Percentiles rank a stretch among this genome's conserved stretches.
These are phyloP conservation scores for Eospalax fontanierii DNA, from an alignment of 2,797 vertebrate species.

Conservation along the genomic window DNA sequence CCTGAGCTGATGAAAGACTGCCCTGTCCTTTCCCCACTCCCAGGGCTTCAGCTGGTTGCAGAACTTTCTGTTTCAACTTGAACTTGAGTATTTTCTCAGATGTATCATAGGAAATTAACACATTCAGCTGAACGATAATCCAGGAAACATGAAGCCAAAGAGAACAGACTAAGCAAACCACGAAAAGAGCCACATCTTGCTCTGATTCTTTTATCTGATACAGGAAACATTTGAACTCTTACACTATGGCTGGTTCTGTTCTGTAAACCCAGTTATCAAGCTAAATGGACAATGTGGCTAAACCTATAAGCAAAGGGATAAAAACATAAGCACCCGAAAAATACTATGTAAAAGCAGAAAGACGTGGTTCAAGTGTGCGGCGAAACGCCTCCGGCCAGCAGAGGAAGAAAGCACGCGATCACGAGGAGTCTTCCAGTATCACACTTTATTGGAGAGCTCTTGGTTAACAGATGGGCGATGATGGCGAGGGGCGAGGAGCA, in stretches of 20 bases:
- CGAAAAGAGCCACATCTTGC: conserved; percentile 36
- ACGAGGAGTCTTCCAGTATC: no score
- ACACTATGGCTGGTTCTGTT: conserved; percentile 11
- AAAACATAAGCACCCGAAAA: conserved; percentile 67
- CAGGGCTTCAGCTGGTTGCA: conserved; percentile 11
- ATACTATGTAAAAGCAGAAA: conserved; percentile 56
- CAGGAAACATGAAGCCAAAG: conserved; percentile 71
- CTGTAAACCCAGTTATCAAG: conserved; percentile 52
- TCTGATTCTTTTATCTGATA: conserved; percentile 59
- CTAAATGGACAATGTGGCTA: conserved; percentile 33
- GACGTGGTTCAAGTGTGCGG: neutral
- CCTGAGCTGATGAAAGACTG: conserved; percentile 50
- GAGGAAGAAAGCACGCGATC: no score
- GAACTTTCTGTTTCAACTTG: conserved; percentile 50
- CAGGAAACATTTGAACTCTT: conserved; percentile 42
- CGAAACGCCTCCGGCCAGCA: no score
- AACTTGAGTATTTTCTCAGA: conserved; percentile 58
- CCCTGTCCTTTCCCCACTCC: neutral
- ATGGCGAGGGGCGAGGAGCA: no score
- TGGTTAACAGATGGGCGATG: no score
- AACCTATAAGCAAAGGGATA: neutral
- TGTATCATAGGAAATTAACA: conserved; percentile 70
- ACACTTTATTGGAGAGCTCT: no score
- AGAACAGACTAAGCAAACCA: conserved; percentile 17
- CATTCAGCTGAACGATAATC: conserved; percentile 40